These are phyloP conservation scores for Caiman crocodilus DNA, from an alignment of 2,797 vertebrate species.

Conservation along the genomic window DNA sequence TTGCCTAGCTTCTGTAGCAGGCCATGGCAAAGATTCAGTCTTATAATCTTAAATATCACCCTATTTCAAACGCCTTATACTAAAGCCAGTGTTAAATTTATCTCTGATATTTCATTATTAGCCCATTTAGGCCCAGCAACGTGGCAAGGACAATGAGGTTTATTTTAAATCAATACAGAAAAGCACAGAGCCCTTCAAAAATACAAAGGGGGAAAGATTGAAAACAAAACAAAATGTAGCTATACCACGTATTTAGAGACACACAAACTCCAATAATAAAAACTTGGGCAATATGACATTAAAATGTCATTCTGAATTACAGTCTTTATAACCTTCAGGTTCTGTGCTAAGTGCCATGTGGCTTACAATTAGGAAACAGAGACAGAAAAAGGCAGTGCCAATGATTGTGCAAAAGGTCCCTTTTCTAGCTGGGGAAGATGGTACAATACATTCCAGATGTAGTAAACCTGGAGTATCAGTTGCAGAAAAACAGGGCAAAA, in stretches of 20 bases:
- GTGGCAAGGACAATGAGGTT: not conserved
- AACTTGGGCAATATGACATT: not conserved
- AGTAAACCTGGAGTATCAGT: accelerated
- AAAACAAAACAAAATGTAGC: not conserved
- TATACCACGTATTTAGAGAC: not conserved
- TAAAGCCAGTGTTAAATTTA: not conserved
- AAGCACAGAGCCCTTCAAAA: not conserved
- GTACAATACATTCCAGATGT: not conserved
- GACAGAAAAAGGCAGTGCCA: not conserved
- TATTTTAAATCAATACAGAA: not conserved
- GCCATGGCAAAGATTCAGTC: not conserved
- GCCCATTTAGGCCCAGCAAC: not conserved
- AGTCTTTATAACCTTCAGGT: not conserved
- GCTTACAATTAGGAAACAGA: not conserved
- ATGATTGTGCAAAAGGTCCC: not conserved
- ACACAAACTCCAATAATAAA: not conserved
- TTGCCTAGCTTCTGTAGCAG: not conserved
- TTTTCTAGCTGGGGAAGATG: not conserved
- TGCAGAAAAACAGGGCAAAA: not conserved
- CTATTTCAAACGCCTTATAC: not conserved
- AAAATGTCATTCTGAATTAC: not conserved
- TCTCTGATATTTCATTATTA: not conserved
- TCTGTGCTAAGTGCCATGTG: not conserved
- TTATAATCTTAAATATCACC: not conserved
- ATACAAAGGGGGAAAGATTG: not conserved